phyloP scores from a whole-genome alignment of 2,113 vertebrate species.

The Chascanopsetta lugubris region DNA sequence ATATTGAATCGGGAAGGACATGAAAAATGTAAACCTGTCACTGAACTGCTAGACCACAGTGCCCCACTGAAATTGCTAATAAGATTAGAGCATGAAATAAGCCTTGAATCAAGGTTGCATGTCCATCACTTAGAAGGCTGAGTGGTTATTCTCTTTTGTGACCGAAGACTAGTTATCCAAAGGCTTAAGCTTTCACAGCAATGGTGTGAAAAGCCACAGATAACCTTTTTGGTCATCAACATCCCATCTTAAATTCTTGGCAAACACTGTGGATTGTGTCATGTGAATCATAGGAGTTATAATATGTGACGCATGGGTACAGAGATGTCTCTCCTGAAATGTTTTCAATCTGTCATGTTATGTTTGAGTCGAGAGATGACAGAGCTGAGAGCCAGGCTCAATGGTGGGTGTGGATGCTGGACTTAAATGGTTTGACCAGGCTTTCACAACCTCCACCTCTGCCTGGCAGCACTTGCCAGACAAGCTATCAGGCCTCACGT shows the following conservation, averaged over 20 bases:
- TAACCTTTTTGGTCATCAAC: background rate
- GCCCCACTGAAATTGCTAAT: background rate
- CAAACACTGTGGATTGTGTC: background rate
- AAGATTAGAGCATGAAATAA: background rate
- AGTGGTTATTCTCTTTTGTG: background rate
- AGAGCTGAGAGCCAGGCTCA: slow-evolving; percentile 14
- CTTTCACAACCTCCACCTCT: background rate
- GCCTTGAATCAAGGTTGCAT: background rate
- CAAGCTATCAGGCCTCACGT: slow-evolving; percentile 45
- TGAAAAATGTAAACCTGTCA: background rate
- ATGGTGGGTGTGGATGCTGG: slow-evolving; percentile 35
- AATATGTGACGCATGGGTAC: too few species aligned
- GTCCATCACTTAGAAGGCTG: background rate
- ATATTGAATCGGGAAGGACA: background rate
- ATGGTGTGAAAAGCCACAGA: background rate
- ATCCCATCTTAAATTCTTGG: background rate
- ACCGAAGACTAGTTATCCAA: background rate
- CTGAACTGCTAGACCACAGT: background rate
- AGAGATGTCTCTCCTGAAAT: too few species aligned
- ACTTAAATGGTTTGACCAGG: slow-evolving; percentile 11
- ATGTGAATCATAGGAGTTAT: background rate
- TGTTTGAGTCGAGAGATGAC: slow-evolving; percentile 26
- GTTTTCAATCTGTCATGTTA: slow-evolving; percentile 17
- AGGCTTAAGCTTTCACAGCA: background rate
- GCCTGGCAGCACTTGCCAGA: slow-evolving; percentile 17